Evolutionary conservation across 2,797 vertebrate species (phyloP).

Genomic region (Pteropus rufus): DNA sequence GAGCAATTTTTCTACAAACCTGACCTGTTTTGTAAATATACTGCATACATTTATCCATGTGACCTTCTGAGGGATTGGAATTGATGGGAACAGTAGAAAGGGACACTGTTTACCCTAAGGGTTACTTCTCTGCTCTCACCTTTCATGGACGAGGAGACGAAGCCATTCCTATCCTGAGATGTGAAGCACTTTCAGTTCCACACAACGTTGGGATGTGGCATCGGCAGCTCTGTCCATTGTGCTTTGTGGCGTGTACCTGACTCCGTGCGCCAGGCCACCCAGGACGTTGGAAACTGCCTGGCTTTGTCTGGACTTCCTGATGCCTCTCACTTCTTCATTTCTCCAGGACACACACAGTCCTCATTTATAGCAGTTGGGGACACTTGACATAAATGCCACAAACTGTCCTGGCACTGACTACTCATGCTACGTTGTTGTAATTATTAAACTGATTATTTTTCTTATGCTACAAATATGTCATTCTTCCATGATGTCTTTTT

Average conservation of each 20-base stretch:
- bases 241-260: constrained; percentile 17
- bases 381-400: constrained; percentile 42
- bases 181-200: constrained; percentile 79
- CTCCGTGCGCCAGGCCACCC: neutral
- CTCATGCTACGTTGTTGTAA: constrained; percentile 71
- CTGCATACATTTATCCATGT: neutral
- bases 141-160: constrained; percentile 73
- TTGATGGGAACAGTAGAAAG: constrained; percentile 69
- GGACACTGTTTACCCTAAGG: constrained; percentile 73
- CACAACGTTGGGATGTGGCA: constrained; percentile 69
- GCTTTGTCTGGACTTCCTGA: constrained; percentile 57
- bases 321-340: constrained; percentile 42
- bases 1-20: constrained; percentile 46
- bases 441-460: constrained; percentile 75
- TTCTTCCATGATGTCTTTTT: neutral
- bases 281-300: constrained; percentile 18
- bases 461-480: constrained; percentile 52
- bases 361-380: constrained; percentile 66
- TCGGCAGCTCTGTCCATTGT: constrained; percentile 55
- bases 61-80: constrained; percentile 61
- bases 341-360: constrained; percentile 41
- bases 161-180: constrained; percentile 77
- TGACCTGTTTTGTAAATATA: constrained; percentile 63
- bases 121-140: constrained; percentile 73
- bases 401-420: constrained; percentile 56